Evolutionary conservation across 2,888 invertebrate genomes (phyloP), one percentile per base, ranked within the genome.

Genomic region (Eudasyphora cyanicolor): DNA sequence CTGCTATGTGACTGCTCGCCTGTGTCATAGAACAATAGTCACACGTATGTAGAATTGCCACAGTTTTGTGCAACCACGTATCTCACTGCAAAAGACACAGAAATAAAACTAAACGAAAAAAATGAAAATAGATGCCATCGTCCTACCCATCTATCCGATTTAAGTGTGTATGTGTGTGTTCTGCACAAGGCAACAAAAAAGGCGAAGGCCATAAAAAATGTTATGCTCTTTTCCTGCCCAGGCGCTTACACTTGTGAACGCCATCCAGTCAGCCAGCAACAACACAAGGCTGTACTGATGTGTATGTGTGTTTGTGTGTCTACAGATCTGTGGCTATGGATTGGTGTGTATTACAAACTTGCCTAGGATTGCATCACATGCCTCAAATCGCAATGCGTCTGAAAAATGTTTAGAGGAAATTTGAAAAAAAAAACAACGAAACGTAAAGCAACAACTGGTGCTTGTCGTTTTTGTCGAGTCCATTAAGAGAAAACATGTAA

Each of bases 341-440:
- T 78, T 75, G 70, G 14, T 38, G 29, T 45, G 19, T 32, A 67
- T n/a, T 67, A 29, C 19, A 64, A 67, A 82, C 78, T 69, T 74
- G 69, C 38, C 49, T 69, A 38, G 74, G 77, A 76, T 73, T 49
- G 79, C 82, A 51, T 76, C 71, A 82, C 79, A 76, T 76, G 76
- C 51, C 69, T 73, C 67, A 79, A 82, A 79, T 83, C 62, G 79
- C 74, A 76, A 45, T 79, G 82, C 82, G 79, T 76, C 79, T 76
- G 45, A 49, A 51, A 32, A 54, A 29, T 57, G 64, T 71, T 76
- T 64, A 51, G 54, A 57, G 70, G 32, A 32, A 71, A 57, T 57
- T 57, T 24, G 57, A 7, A 54, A 62, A 69, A 42, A 64, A 17
- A 64, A 17, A 38, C 19, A 21, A n/a, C 35, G 14, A n/a, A n/a